Conservation (phyloP, 1,140 invertebrate genomes). For the Aphaenogaster rudis region DNA sequence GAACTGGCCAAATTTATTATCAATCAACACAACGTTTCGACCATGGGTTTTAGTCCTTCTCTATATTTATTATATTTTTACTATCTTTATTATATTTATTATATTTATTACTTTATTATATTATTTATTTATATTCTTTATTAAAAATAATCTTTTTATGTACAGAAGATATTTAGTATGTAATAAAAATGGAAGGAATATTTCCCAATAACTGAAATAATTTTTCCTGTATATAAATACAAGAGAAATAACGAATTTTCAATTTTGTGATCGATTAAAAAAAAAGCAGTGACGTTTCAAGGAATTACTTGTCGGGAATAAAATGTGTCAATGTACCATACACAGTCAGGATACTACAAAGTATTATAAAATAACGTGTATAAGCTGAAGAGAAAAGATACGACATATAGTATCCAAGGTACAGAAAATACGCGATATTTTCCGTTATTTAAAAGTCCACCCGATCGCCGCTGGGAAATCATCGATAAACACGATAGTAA, state of each 20-base stretch:
- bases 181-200: background rate
- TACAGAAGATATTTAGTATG: background rate
- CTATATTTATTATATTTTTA: no score
- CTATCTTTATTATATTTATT: no score
- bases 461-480: conserved; percentile 57
- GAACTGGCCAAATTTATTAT: no score
- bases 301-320: background rate
- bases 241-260: background rate
- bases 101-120: no score
- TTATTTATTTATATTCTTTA: no score
- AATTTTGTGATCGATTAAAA: background rate
- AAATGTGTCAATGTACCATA: background rate
- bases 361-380: conserved; percentile 4
- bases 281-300: background rate
- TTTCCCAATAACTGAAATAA: background rate
- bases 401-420: background rate
- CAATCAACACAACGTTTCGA: no score
- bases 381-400: no score
- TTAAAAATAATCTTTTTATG: background rate
- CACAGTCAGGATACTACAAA: background rate
- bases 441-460: conserved; percentile 47
- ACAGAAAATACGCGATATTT: conserved; percentile 23
- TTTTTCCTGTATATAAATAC: background rate
- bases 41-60: no score
- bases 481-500: conserved; percentile 54